Evolutionary conservation across 2,797 vertebrate genomes (phyloP).

Genomic region (Sciurus vulgaris): DNA sequence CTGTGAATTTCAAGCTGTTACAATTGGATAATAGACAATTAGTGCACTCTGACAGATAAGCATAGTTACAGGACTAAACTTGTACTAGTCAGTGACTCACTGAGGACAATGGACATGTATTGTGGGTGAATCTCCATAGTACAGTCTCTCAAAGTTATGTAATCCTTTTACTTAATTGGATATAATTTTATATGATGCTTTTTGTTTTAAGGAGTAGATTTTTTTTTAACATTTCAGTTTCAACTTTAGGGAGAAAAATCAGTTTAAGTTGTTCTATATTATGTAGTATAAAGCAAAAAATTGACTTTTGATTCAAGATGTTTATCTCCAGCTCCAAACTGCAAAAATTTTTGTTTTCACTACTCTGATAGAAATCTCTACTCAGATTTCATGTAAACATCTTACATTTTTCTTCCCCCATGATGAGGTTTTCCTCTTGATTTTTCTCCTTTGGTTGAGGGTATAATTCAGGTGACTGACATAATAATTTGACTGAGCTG

Average conservation of each 20-base stretch:
- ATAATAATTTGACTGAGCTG: not conserved
- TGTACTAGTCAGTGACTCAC: not conserved
- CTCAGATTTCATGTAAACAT: not conserved
- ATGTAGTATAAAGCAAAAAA: not conserved
- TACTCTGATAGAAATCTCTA: not conserved
- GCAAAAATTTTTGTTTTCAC: not conserved
- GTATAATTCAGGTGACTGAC: not conserved
- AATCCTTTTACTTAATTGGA: not conserved
- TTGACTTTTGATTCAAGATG: not conserved
- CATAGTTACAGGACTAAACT: not conserved
- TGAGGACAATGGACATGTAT: not conserved
- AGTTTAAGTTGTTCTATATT: not conserved
- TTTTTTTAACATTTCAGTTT: slow-evolving; percentile 38
- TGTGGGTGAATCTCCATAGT: slow-evolving; percentile 4
- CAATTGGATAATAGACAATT: not conserved
- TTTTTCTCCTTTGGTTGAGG: not conserved
- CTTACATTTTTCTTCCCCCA: not conserved
- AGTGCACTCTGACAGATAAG: not conserved
- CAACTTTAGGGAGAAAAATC: not conserved
- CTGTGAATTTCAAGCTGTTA: slow-evolving; percentile 2
- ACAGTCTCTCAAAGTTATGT: not conserved
- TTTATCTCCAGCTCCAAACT: not conserved
- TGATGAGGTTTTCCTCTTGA: not conserved
- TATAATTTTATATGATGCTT: slow-evolving; percentile 43
- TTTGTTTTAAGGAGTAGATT: not conserved